These are phyloP conservation scores for Andricus grossulariae DNA, from an alignment of 1,140 invertebrate genomes.

Conservation along the genomic window DNA sequence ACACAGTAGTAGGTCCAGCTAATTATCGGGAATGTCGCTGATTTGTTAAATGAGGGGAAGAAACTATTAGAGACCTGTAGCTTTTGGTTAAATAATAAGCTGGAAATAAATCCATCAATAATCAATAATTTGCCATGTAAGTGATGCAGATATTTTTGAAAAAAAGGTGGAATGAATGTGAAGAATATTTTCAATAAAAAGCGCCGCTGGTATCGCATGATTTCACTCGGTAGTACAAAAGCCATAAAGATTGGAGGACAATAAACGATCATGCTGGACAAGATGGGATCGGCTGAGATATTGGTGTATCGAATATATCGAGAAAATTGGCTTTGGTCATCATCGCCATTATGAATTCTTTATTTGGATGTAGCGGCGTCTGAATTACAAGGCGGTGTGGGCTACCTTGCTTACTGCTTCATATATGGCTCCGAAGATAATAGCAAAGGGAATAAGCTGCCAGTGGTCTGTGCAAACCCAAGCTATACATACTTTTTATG, in stretches of 20 bases:
- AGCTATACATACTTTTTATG: conserved; percentile 20
- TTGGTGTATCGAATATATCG: conserved; percentile 69
- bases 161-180: too few species aligned
- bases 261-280: conserved; percentile 58
- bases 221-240: conserved; percentile 9
- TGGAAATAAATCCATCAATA: too few species aligned
- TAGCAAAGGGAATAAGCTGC: conserved; percentile 44
- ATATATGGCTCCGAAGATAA: conserved; percentile 59
- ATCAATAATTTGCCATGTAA: too few species aligned
- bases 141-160: too few species aligned
- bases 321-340: conserved; percentile 73
- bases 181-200: too few species aligned
- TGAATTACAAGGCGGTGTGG: conserved; percentile 73
- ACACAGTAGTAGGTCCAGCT: too few species aligned
- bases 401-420: conserved; percentile 75
- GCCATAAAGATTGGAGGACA: conserved; percentile 44
- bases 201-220: not conserved
- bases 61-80: too few species aligned
- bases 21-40: too few species aligned
- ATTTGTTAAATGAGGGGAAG: too few species aligned
- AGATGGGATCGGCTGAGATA: conserved; percentile 63
- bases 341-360: conserved; percentile 76
- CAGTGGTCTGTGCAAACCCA: conserved; percentile 46
- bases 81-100: too few species aligned
- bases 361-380: conserved; percentile 72